Conservation (phyloP, 2,113 vertebrate species). For the Uria lomvia region DNA sequence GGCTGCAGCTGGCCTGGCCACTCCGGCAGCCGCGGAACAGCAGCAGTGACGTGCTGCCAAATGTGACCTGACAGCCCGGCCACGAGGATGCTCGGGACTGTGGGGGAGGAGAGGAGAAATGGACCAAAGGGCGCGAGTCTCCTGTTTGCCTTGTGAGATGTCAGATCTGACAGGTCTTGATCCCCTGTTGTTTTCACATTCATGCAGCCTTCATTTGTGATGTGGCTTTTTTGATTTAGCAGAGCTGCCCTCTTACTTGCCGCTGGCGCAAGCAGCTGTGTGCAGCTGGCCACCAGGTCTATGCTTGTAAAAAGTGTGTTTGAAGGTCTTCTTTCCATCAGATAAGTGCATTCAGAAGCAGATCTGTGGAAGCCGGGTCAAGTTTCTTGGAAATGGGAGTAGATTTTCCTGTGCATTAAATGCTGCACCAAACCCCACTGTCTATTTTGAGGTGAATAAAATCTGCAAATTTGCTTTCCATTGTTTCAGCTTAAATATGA, state of each 20-base stretch:
- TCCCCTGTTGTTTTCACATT: neutral
- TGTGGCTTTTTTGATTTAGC: neutral
- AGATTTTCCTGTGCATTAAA: neutral
- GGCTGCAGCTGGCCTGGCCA: neutral
- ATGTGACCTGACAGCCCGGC: neutral
- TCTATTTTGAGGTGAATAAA: neutral
- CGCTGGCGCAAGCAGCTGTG: neutral
- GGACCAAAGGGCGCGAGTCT: neutral
- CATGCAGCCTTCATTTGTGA: neutral
- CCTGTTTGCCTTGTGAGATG: neutral
- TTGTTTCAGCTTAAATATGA: neutral
- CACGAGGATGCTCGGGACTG: neutral
- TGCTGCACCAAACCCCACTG: neutral
- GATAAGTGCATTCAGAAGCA: neutral
- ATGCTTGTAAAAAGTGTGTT: neutral
- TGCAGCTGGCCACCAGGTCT: neutral
- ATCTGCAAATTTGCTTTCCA: neutral
- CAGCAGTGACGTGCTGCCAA: neutral
- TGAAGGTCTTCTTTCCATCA: neutral
- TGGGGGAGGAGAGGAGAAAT: neutral
- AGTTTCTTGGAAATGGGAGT: neutral
- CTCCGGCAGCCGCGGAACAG: fast-evolving
- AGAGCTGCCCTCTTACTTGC: neutral
- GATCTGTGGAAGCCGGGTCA: neutral
- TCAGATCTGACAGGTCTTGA: neutral